Conservation (phyloP, 2,797 vertebrate genomes). For the Ptychobarbus kaznakovi region DNA sequence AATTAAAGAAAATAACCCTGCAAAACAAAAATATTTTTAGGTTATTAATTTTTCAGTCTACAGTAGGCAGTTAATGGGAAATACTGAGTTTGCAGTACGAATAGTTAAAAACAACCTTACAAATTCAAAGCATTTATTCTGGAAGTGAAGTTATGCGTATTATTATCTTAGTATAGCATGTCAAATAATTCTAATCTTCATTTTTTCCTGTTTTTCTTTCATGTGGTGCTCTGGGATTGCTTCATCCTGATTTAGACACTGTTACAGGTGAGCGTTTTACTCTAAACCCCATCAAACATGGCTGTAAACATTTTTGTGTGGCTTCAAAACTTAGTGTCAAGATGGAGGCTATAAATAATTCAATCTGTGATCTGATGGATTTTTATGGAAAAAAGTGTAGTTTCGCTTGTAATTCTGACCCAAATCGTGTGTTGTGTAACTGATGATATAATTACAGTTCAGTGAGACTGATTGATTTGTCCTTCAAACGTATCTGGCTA, state of each 20-base stretch:
- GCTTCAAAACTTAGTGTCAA: neutral
- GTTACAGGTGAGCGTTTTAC: constrained; percentile 85
- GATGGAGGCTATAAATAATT: constrained; percentile 8
- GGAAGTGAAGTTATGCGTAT: neutral
- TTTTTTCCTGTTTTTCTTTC: constrained; percentile 51
- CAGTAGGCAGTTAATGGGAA: neutral
- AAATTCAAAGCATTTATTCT: neutral
- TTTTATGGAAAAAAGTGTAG: neutral
- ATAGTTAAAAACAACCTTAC: neutral
- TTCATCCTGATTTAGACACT: constrained; percentile 81
- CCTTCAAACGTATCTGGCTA: constrained; percentile 18
- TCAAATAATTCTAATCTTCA: constrained; percentile 27
- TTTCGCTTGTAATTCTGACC: constrained; percentile 7
- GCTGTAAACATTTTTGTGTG: neutral
- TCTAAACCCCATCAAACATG: neutral
- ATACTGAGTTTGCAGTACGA: neutral
- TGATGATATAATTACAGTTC: constrained; percentile 16
- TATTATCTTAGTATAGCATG: neutral
- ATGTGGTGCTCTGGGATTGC: constrained; percentile 21
- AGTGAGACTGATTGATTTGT: constrained; percentile 27
- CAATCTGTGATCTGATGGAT: neutral
- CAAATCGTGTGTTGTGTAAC: constrained; percentile 50
- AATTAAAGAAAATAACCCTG: too few relatives aligned
- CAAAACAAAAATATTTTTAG: neutral
- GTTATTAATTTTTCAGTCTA: neutral